These are phyloP conservation scores for Oceanodroma tethys DNA, from an alignment of 2,113 vertebrate genomes.

Conservation along the genomic window DNA sequence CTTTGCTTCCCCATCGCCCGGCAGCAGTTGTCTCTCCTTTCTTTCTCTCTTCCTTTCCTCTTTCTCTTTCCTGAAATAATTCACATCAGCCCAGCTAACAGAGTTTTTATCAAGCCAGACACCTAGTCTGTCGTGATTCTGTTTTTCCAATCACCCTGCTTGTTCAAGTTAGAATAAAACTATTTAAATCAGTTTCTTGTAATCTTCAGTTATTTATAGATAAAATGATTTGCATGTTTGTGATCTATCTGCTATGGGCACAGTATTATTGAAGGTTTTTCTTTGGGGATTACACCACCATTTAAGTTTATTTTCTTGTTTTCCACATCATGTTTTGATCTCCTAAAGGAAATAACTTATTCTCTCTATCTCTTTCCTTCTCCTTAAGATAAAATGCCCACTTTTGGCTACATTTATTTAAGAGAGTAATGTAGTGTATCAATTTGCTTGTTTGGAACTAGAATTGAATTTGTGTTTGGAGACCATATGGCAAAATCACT, in stretches of 20 bases:
- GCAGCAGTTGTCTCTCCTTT: not conserved
- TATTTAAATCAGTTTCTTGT: slow-evolving; percentile 32
- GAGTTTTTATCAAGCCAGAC: not conserved
- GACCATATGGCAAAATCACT: not conserved
- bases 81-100: not conserved
- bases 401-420: slow-evolving; percentile 5
- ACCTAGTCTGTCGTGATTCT: not conserved
- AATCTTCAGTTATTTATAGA: slow-evolving; percentile 50
- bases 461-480: not conserved
- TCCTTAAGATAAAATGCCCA: slow-evolving; percentile 44
- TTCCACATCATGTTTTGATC: slow-evolving; percentile 20
- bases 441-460: not conserved
- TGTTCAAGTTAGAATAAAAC: slow-evolving; percentile 28
- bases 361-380: slow-evolving; percentile 32
- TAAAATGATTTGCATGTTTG: slow-evolving; percentile 37
- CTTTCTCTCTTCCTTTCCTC: not conserved
- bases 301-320: slow-evolving; percentile 56
- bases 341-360: slow-evolving; percentile 47
- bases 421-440: not conserved
- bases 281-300: slow-evolving; percentile 34
- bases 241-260: not conserved
- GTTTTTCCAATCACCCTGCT: slow-evolving; percentile 31
- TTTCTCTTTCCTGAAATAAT: slow-evolving; percentile 9
- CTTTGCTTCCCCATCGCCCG: not conserved
- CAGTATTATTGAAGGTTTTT: not conserved